These are phyloP conservation scores for Incurvaria masculella DNA, from an alignment of 2,888 invertebrate species.

Conservation along the genomic window DNA sequence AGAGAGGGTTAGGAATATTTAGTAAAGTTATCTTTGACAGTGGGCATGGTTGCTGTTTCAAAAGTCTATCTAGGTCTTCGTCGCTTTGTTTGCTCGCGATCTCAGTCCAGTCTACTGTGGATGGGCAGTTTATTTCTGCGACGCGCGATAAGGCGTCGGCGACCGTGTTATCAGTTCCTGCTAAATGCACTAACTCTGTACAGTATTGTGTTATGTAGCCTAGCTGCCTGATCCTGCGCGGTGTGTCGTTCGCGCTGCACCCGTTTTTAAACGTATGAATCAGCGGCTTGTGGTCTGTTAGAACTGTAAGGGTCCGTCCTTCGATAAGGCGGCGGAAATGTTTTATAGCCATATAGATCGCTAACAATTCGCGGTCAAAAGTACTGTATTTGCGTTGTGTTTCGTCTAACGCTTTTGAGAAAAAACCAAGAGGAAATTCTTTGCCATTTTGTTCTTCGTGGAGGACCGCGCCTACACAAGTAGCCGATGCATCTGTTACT, in stretches of 20 bases:
- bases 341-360: slow-evolving; percentile 1
- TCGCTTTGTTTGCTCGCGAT: slow-evolving; percentile 1
- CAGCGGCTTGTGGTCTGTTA: slow-evolving; percentile 14
- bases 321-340: slow-evolving; percentile 2
- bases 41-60: background rate
- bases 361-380: slow-evolving; percentile 5
- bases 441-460: background rate
- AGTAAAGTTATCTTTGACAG: background rate
- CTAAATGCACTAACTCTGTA: slow-evolving; percentile 22
- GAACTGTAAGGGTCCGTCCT: slow-evolving; percentile 7
- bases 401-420: slow-evolving; percentile 2
- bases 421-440: slow-evolving; percentile 3
- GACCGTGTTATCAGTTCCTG: slow-evolving; percentile 19
- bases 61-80: slow-evolving; percentile 2
- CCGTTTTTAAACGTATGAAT: slow-evolving; percentile 9
- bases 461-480: slow-evolving; percentile 1
- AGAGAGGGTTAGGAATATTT: background rate
- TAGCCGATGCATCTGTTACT: background rate
- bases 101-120: slow-evolving; percentile 1
- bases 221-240: slow-evolving; percentile 8
- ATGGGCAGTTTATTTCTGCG: slow-evolving; percentile 4
- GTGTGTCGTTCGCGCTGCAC: slow-evolving; percentile 7
- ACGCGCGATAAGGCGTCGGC: slow-evolving; percentile 22
- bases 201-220: slow-evolving; percentile 20
- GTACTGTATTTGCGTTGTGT: slow-evolving; percentile 5